Conservation (phyloP, 2,113 vertebrate genomes). For the Fukomys damarensis region DNA sequence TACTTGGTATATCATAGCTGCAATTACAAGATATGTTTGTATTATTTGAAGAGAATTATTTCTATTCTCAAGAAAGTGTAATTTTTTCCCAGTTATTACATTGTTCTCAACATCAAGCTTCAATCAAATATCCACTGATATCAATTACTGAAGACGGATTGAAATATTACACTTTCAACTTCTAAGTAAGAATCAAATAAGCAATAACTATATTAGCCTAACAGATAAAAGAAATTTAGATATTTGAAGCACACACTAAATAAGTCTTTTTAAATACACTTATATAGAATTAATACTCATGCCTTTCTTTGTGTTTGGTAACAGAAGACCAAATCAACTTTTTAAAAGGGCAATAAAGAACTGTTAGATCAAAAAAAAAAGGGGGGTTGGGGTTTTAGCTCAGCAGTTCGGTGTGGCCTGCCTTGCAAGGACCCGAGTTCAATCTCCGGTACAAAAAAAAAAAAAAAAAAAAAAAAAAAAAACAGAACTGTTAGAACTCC, state of each 20-base stretch:
- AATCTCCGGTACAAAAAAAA: no score
- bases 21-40: not conserved
- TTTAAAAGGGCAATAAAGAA: not conserved
- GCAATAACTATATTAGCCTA: not conserved
- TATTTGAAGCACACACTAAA: not conserved
- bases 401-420: no score
- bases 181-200: not conserved
- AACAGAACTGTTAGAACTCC: not conserved
- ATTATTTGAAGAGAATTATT: not conserved
- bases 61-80: not conserved
- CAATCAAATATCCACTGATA: not conserved
- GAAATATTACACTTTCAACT: conserved; percentile 15
- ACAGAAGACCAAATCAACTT: not conserved
- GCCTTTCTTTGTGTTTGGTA: not conserved
- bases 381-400: no score
- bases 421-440: no score
- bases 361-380: no score
- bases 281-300: not conserved
- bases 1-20: not conserved
- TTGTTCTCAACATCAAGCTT: not conserved
- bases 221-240: not conserved
- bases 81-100: not conserved
- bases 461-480: no score
- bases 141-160: not conserved
- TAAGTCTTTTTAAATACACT: not conserved